A percentile compares a stretch with the other conserved stretches of the same genome.
These are phyloP conservation scores for rat (Rattus norvegicus) DNA, from an alignment of 2,113 vertebrate genomes.

Conservation along the genomic window DNA sequence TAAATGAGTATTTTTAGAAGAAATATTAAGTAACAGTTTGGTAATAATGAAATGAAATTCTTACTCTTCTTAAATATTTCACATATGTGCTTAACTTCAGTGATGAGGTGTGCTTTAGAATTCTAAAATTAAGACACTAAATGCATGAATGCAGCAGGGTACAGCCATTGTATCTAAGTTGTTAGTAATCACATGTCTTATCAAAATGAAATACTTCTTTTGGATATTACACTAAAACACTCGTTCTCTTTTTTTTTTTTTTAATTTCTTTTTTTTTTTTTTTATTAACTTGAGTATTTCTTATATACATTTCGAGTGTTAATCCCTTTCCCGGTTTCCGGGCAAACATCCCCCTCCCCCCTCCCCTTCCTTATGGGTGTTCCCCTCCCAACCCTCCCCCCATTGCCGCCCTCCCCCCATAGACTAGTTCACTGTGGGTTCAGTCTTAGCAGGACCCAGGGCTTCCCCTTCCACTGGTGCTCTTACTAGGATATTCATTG, in stretches of 20 bases:
- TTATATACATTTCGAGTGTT: too few relatives aligned
- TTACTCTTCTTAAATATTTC: slow-evolving; percentile 34
- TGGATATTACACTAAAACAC: slow-evolving; percentile 18
- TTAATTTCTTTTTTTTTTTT: too few relatives aligned
- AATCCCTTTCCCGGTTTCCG: too few relatives aligned
- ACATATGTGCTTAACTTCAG: not conserved
- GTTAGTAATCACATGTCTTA: slow-evolving; percentile 18
- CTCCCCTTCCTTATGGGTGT: too few relatives aligned
- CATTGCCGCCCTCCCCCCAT: too few relatives aligned
- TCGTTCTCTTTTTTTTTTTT: not conserved
- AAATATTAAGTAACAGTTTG: slow-evolving; percentile 29
- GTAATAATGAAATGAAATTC: not conserved
- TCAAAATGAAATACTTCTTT: slow-evolving; percentile 22
- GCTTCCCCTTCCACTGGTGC: too few relatives aligned
- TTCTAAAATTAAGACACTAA: not conserved
- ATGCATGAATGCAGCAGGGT: not conserved
- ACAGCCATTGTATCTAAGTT: not conserved
- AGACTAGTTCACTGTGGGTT: too few relatives aligned
- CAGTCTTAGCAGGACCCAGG: too few relatives aligned
- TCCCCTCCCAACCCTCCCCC: too few relatives aligned
- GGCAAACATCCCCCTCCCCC: too few relatives aligned
- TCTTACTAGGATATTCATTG: too few relatives aligned
- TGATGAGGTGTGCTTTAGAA: not conserved
- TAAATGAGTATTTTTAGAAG: not conserved
- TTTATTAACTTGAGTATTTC: too few relatives aligned